phyloP scores from a whole-genome alignment of 1,140 invertebrate genomes.

The Dreissena rostriformis region DNA sequence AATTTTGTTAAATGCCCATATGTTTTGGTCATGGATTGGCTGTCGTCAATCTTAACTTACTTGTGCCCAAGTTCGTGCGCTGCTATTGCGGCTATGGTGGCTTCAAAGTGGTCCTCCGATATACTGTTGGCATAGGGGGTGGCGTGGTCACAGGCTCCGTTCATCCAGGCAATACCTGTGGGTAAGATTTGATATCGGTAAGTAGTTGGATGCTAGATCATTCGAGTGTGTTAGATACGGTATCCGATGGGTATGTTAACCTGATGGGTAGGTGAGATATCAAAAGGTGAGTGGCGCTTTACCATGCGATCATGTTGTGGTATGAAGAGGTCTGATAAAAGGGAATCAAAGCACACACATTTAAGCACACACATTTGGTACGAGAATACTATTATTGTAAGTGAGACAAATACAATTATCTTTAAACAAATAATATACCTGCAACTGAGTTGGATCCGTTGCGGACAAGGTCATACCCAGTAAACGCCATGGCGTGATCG shows the following conservation, averaged over 20 bases:
- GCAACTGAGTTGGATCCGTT: conserved; percentile 14
- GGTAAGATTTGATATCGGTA: not conserved
- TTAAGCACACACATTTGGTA: not conserved
- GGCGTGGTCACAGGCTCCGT: not conserved
- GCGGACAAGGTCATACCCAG: conserved; percentile 17
- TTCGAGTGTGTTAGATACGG: too few relatives aligned
- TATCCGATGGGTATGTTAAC: not conserved
- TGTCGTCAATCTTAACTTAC: not conserved
- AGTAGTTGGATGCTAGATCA: too few relatives aligned
- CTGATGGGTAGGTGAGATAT: not conserved
- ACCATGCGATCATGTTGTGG: not conserved
- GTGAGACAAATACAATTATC: not conserved
- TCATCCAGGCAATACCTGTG: conserved; percentile 17
- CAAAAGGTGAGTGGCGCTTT: not conserved
- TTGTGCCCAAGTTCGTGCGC: conserved; percentile 40
- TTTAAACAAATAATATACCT: not conserved
- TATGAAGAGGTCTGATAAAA: not conserved
- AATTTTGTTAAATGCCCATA: not conserved
- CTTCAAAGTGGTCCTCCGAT: conserved; percentile 13
- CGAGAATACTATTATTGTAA: not conserved
- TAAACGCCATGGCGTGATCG: conserved; percentile 38
- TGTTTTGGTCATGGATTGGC: not conserved
- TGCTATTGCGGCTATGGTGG: not conserved
- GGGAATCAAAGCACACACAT: not conserved
- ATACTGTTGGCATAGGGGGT: conserved; percentile 7